These are phyloP conservation scores for Corbicula japonica DNA, from an alignment of 2,888 invertebrate genomes.

Conservation along the genomic window DNA sequence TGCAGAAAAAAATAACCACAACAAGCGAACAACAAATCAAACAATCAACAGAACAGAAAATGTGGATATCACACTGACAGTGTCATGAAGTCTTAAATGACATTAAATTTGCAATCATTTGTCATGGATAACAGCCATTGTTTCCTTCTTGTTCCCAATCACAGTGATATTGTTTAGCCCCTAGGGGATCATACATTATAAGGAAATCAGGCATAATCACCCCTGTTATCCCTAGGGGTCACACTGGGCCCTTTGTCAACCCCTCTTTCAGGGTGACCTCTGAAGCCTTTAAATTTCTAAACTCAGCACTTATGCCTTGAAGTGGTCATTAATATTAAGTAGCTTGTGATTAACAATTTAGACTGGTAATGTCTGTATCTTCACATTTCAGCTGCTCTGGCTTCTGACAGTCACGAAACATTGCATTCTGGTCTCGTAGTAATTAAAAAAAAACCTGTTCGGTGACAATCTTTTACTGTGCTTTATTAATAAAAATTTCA, in stretches of 20 bases:
- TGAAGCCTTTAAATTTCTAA: slow-evolving; percentile 25
- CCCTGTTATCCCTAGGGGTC: slow-evolving; percentile 9
- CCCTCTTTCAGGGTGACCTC: slow-evolving; percentile 1
- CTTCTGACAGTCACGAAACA: neutral
- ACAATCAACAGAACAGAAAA: too few relatives aligned
- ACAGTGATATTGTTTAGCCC: slow-evolving; percentile 12
- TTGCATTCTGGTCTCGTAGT: too few relatives aligned
- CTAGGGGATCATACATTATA: slow-evolving; percentile 10
- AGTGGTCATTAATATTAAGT: slow-evolving; percentile 25
- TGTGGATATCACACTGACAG: too few relatives aligned
- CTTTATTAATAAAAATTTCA: too few relatives aligned
- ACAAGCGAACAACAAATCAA: too few relatives aligned
- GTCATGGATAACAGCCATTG: slow-evolving; percentile 13
- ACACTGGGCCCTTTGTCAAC: slow-evolving; percentile 26
- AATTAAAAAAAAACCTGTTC: too few relatives aligned
- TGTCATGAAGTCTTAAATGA: too few relatives aligned
- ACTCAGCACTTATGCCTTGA: slow-evolving; percentile 11
- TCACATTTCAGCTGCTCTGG: slow-evolving; percentile 13
- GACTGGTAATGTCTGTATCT: neutral
- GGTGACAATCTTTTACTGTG: too few relatives aligned
- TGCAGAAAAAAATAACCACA: too few relatives aligned
- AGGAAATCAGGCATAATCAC: slow-evolving; percentile 1
- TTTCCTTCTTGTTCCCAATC: neutral
- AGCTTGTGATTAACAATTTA: slow-evolving; percentile 21
- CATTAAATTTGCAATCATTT: too few relatives aligned